Base-by-base conservation (phyloP, 37 sponge, comb jelly and placozoan species). In the Haliclona indistincta region DNA sequence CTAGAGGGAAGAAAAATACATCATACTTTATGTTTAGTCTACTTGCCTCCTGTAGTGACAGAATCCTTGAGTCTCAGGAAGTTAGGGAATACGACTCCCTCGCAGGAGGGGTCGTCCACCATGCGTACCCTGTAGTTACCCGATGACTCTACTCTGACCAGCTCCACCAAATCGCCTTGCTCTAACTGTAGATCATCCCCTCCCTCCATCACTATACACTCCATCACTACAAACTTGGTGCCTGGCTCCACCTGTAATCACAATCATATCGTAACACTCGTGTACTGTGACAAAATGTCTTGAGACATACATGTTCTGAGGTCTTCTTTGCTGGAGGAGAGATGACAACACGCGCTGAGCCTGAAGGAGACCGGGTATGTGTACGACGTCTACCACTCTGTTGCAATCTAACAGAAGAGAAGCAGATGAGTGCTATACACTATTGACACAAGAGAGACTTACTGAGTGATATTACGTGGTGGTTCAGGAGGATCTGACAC, bases 181-280 rank as follows among this genome's bases (percentile, higher is more conserved):
- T 82, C 79, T 34, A 89, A 54, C 37, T 52, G 53, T 26, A 79
- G 38, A 41, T 89, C 89, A 41, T 88, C 88, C 2, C 74, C 80
- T 19, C 82, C 89, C 32, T 89, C 89, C 68, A 89, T 53, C 29
- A 89, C 84, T 51, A 89, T 83, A 33, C 84, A 74, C 74, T 89
- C 89, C 84, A 89, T 64, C 63, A 89, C 89, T 32, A 89, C 68
- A 39, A 68, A 86, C 70, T 70, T 49, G 8, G 81, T 80, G 2
- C 81, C 87, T 29, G 42, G 42, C 13, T 37, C 43, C 13, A 47
- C 34, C 63, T 76, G 41, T 40, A 74, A 60, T 32, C 5, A 10
- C 26, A 54, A 29, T 10, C 2, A 54, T 70, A 23, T 42, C 41
- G 26, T 20, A 43, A 4, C n/a, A n/a, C n/a, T n/a, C n/a, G n/a